phyloP scores from a whole-genome alignment of 2,888 invertebrate species.

The Pandemis corylana region DNA sequence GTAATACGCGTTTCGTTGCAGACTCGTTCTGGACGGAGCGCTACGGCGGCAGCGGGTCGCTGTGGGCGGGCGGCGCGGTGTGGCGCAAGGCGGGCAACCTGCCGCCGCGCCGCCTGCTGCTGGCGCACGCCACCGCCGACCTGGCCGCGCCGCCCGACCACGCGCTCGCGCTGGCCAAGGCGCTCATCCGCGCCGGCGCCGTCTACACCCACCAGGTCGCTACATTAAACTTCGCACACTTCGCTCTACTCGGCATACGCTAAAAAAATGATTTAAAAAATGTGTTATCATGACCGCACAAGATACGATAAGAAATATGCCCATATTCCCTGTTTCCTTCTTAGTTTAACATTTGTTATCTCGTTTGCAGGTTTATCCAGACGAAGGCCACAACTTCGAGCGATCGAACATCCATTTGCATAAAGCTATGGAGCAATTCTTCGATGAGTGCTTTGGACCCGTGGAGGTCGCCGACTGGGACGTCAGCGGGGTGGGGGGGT shows the following conservation, averaged over 20 bases:
- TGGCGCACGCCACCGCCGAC: constrained; percentile 94
- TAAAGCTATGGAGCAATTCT: constrained; percentile 93
- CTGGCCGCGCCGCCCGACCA: constrained; percentile 94
- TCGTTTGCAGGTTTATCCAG: constrained; percentile 90
- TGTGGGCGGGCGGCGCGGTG: constrained; percentile 91
- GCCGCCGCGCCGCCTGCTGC: constrained; percentile 82
- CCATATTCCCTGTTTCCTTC: background rate
- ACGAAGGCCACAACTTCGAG: constrained; percentile 91
- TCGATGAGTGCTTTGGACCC: constrained; percentile 92
- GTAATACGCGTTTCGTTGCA: constrained; percentile 42
- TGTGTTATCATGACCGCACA: too few relatives aligned
- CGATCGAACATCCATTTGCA: constrained; percentile 91
- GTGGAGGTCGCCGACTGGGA: constrained; percentile 90
- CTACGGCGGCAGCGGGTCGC: constrained; percentile 92
- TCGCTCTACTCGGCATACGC: too few relatives aligned
- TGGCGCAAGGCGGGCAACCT: constrained; percentile 92
- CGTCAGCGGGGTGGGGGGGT: constrained; percentile 82
- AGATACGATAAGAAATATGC: too few relatives aligned
- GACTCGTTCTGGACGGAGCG: constrained; percentile 95
- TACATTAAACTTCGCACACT: too few relatives aligned
- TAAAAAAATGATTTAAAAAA: too few relatives aligned
- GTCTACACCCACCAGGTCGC: constrained; percentile 93
- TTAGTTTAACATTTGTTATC: background rate
- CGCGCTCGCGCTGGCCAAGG: constrained; percentile 92
- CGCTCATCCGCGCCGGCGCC: constrained; percentile 92